Base-by-base conservation (phyloP, 2,888 invertebrate species). In the Alitta virens region DNA sequence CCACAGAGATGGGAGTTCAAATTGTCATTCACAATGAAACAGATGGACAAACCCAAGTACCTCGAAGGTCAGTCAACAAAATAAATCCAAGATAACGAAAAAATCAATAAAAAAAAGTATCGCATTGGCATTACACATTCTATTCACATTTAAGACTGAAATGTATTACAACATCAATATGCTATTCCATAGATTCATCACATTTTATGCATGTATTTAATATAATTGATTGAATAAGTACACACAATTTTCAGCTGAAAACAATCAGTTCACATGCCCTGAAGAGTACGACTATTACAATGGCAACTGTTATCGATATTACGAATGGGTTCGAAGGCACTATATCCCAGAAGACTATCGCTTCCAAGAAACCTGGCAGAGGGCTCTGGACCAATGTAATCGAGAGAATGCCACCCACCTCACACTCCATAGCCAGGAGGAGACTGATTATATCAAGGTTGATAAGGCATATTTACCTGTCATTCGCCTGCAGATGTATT, bases 371-470 rank as follows among this genome's bases (percentile, higher is more conserved):
- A 60, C 63, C 1, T 65, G 64, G 67, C 67, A 67, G 46, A 16
- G 40, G 16, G 23, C 64, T 2, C 24, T 49, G 42, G 52, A 62
- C n/a, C 60, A 57, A 16, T 66, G 66, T 42, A 3, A n/a, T 1
- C 9, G 42, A 25, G 66, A 66, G 24, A 57, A 57, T 24, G 65
- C 60, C 46, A 56, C 57, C 16, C 62, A 66, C 38, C 26, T 66
- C n/a, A 46, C 49, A 24, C 60, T 68, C 9, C 38, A 40, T 16
- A 63, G 64, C 27, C 64, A 68, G 26, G 64, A 61, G 7, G 68
- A 68, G 52, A 60, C 67, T 1, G 56, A 64, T 51, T 69, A 64
- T 46, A 56, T 69, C 14, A 66, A 66, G 65, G 69, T 68, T 40
- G 40, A n/a, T n/a, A n/a, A n/a, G n/a, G n/a, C n/a, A n/a, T n/a